Percentiles rank a stretch among this genome's conserved stretches.
Evolutionary conservation across 2,113 vertebrate genomes (phyloP).

Genomic region (Syngnathus floridae): DNA sequence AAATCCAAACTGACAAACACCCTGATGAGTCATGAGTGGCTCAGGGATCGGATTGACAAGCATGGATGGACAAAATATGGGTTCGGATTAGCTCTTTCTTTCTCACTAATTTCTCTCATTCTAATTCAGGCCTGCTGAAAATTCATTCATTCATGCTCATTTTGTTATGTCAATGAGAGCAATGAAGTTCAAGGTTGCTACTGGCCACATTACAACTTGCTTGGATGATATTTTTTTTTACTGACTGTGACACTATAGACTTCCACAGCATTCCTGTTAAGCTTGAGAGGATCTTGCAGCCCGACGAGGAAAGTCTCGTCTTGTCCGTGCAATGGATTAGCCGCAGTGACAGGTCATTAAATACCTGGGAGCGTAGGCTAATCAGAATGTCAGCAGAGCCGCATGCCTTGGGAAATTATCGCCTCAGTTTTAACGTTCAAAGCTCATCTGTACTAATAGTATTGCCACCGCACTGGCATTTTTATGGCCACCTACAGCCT

Average conservation of each 20-base stretch:
- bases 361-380: constrained; percentile 34
- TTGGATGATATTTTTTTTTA: neutral
- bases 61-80: no score
- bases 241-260: neutral
- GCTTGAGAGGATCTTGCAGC: neutral
- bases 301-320: neutral
- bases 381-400: constrained; percentile 25
- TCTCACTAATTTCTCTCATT: no score
- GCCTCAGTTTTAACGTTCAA: constrained; percentile 57
- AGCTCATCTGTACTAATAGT: constrained; percentile 50
- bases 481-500: constrained; percentile 37
- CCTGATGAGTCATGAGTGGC: no score
- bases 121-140: no score
- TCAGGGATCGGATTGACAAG: no score
- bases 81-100: no score
- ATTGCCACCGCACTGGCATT: constrained; percentile 43
- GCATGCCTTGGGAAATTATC: constrained; percentile 32
- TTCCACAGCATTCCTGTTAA: neutral
- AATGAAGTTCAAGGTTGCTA: neutral
- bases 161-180: neutral
- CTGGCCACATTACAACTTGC: constrained; percentile 7
- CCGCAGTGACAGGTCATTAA: constrained; percentile 50
- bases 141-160: neutral
- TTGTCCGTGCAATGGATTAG: constrained; percentile 65
- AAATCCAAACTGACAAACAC: no score